Percentiles rank a stretch among this genome's conserved stretches.
These are phyloP conservation scores for Trachelus tabidus DNA, from an alignment of 2,888 invertebrate species.

Conservation along the genomic window DNA sequence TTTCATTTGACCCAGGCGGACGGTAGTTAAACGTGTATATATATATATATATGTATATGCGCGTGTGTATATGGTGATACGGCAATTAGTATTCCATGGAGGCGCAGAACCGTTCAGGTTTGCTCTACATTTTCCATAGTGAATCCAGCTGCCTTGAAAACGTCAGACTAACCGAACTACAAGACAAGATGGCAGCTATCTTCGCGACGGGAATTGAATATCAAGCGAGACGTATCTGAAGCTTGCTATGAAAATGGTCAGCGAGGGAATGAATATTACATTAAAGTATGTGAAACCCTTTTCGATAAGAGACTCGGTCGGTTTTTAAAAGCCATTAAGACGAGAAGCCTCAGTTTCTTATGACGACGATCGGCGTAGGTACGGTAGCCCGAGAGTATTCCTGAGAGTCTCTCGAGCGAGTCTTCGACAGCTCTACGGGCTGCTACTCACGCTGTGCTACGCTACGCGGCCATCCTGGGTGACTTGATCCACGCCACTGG, in stretches of 20 bases:
- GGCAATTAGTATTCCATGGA: background rate
- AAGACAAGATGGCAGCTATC: background rate
- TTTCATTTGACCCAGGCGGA: background rate
- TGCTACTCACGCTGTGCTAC: background rate
- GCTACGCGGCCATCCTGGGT: background rate
- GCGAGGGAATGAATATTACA: background rate
- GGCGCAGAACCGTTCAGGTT: background rate
- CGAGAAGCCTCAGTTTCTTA: background rate
- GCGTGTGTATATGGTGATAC: background rate
- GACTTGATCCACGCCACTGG: background rate
- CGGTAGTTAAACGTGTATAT: background rate
- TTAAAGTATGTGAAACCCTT: background rate
- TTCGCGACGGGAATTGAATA: background rate
- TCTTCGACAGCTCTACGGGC: background rate
- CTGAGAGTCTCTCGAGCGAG: background rate
- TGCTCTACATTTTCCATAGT: background rate
- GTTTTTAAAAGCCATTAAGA: background rate
- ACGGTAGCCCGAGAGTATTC: background rate
- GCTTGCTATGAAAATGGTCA: background rate
- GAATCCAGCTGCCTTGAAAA: background rate
- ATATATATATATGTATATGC: no score
- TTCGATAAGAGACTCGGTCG: background rate
- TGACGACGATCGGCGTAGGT: background rate
- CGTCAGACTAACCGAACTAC: background rate
- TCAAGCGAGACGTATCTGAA: background rate